A percentile compares a stretch with the other conserved stretches of the same genome.
Evolutionary conservation across 2,113 vertebrate species (phyloP).

Genomic region (Stomatorhinus ivindoensis): DNA sequence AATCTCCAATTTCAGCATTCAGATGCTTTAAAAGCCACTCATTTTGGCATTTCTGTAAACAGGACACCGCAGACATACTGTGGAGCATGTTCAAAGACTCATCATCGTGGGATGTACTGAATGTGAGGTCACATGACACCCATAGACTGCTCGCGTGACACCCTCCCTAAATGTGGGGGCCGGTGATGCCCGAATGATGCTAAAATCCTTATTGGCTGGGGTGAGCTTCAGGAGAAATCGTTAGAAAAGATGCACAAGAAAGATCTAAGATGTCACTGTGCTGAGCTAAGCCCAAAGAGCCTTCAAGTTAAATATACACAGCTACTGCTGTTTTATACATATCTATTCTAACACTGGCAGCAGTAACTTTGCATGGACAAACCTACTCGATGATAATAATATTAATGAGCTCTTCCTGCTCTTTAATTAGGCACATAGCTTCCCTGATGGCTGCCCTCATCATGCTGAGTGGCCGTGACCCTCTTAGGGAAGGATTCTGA

Average conservation of each 20-base stretch:
- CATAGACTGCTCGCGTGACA: not conserved
- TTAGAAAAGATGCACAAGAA: not conserved
- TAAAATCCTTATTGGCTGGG: not conserved
- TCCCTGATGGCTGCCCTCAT: no score
- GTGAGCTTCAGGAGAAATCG: not conserved
- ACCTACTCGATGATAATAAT: not conserved
- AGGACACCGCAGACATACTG: not conserved
- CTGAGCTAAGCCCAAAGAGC: not conserved
- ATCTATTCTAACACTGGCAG: not conserved
- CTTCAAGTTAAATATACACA: not conserved
- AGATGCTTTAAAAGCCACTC: not conserved
- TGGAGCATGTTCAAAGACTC: not conserved
- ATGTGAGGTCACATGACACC: not conserved
- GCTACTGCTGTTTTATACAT: not conserved
- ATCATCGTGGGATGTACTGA: not conserved
- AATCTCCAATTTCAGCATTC: not conserved
- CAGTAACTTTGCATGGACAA: not conserved
- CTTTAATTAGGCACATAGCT: not conserved
- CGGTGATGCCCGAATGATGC: not conserved
- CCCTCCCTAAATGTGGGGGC: not conserved
- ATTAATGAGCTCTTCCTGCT: not conserved
- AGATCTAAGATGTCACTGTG: not conserved
- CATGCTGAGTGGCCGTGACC: not conserved
- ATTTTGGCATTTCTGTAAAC: not conserved
- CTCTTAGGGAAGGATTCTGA: not conserved